Conservation (phyloP, 2,888 invertebrate species). For the Coelinius sp. region DNA sequence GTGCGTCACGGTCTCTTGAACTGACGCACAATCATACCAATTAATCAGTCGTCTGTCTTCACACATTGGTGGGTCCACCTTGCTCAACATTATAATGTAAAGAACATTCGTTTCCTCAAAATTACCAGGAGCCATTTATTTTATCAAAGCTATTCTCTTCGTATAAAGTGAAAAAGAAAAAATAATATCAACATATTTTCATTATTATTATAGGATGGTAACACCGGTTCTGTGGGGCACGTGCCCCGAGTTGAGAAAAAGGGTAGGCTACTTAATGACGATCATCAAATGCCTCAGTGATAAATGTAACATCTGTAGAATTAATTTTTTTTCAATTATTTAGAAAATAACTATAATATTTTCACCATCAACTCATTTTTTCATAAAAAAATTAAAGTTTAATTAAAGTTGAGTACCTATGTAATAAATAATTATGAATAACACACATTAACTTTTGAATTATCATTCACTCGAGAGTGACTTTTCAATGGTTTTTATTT, state of each 20-base stretch:
- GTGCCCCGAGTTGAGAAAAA: background rate
- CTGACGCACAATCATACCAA: constrained; percentile 52
- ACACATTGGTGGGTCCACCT: constrained; percentile 63
- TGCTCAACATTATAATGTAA: constrained; percentile 45
- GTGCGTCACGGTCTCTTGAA: constrained; percentile 1
- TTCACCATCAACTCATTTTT: background rate
- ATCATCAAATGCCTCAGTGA: background rate
- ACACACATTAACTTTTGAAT: background rate
- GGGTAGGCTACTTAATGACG: background rate
- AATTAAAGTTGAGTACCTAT: background rate
- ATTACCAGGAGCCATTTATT: background rate
- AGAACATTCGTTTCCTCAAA: background rate
- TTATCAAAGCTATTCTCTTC: background rate
- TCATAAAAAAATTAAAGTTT: background rate
- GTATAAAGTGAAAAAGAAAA: too few species aligned
- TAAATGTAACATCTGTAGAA: background rate
- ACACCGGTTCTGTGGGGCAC: background rate
- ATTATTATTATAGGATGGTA: background rate
- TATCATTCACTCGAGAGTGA: background rate
- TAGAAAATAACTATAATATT: background rate
- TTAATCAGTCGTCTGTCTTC: constrained; percentile 62
- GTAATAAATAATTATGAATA: constrained; percentile 3
- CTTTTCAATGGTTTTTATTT: background rate
- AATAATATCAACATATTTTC: constrained; percentile 30
- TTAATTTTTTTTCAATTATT: background rate